Base-by-base conservation (phyloP, 1,140 invertebrate species). In the Pinna nobilis region DNA sequence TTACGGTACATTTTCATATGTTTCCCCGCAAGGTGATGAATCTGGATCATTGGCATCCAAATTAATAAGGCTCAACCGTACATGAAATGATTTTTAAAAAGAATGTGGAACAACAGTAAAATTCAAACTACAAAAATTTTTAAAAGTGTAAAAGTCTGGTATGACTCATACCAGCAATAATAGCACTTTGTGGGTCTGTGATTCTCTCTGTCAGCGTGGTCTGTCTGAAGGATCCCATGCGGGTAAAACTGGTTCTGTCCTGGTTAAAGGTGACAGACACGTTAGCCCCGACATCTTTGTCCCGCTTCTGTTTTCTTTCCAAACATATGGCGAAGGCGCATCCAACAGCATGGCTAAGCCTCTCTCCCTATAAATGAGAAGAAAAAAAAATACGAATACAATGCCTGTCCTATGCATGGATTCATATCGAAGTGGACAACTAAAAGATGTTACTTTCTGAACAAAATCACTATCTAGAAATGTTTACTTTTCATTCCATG, bases 321-420 rank as follows among this genome's bases (percentile, higher is more conserved):
- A 99, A 89, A 86, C 98, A 99, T 15, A 98, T 96, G 61, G 97
- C 96, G 91, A 99, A 99, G 55, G 98, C 98, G 92, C 98, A 99
- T 15, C 98, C 98, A 37, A 99, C 98, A 0, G 98, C 98, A 90
- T 99, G 98, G 84, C 97, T 98, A 65, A 99, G 90, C 66, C 98
- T 92, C 90, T 99, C 98, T 55, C 98, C 98, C 94, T 95, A 77
- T 33, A 78, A 70, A 33, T 33, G 37, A 30, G 30, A 57, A 57
- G 30, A 30, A 57, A 57, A 13, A 20, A 33, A 30, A 35, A 57
- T 15, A 57, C 28, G 30, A 35, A 4, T 33, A 57, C 37, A 11
- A 47, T 18, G 15, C 44, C 2, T 3, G 20, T 2, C 2, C 44
- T 47, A 15, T 47, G 20, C 44, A 47, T 18, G 15, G 2, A 18